Evolutionary conservation across 2,888 invertebrate species (phyloP), one percentile per base, ranked within the genome.

Genomic region (Rhimphoctona megacephalus): DNA sequence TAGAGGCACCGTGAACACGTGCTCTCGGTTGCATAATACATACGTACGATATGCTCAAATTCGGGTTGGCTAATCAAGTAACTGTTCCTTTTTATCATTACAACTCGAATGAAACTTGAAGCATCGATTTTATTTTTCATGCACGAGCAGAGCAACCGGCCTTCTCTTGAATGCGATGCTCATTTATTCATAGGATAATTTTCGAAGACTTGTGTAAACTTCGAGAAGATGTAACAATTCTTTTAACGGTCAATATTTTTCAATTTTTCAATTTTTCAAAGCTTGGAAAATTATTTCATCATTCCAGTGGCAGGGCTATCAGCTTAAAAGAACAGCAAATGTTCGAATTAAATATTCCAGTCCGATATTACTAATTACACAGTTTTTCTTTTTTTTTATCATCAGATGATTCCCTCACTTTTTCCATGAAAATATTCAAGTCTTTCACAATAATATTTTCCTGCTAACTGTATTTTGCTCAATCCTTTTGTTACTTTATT

Each of bases 61-160:
- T 36, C 7, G 36, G 36, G 36, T 36, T 36, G 36, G 36, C 36
- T 36, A 3, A 36, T 36, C 36, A 36, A 36, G 36, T 36, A 3
- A 36, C 36, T 36, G 36, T 39, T 17, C n/a, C 5, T 67, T 19
- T 67, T 19, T 19, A 17, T n/a, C 19, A 39, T 30, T 17, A 36
- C 9, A 67, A 67, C 39, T 67, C 14, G n/a, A 36, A 67, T 67
- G n/a, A 30, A 39, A n/a, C 14, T 67, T 39, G 39, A 11, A 19
- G 19, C 7, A 30, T 30, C 61, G 19, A 67, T 43, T 39, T 67
- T 36, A 67, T 39, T 39, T n/a, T 36, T 67, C 17, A 19, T 19
- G 36, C 39, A 19, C 67, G n/a, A 39, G 67, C 36, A 67, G n/a
- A 39, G 43, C 67, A 39, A 39, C n/a, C 39, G 67, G 67, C 39